Evolutionary conservation across 2,888 invertebrate genomes (phyloP), one percentile per base, ranked within the genome.

Genomic region (Eurytoma californica): DNA sequence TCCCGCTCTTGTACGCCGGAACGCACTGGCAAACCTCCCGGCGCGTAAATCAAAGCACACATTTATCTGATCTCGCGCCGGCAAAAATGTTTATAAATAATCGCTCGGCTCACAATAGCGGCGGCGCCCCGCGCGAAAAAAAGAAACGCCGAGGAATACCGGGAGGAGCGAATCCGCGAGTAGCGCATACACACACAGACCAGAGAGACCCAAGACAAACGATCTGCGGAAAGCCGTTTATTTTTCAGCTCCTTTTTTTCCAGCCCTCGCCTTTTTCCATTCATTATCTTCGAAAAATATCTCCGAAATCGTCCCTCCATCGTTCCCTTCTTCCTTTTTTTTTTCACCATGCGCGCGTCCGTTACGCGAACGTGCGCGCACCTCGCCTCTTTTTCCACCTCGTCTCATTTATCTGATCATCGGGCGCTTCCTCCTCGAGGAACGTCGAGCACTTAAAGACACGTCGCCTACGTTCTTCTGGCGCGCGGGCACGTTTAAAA

Each of bases 181-280:
- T 14, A 68, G 16, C 39, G 30, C 58, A 39, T 53, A 47, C 12
- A 12, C 49, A 47, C 39, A 30, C 30, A 47, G n/a, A n/a, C n/a
- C 61, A 58, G 66, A 53, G 28, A 75, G 13, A 51, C 53, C 18
- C 39, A 61, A 80, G 77, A 80, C 72, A 73, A 77, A 77, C 68
- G 80, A 80, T 72, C 77, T 53, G 66, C 77, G 77, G 80, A 77
- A 74, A 80, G 77, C 74, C 66, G 69, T 74, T 74, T 73, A 66
- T 55, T 66, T 60, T 66, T 74, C 39, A 28, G 39, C 39, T 49
- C 70, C n/a, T 58, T 18, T 70, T 70, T 57, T 55, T 70, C 20
- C 49, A n/a, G 3, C 53, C 9, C 28, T 39, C 53, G 57, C 55
- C 57, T 60, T 67, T 72, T 77, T 58, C 67, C 75, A 55, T 66